phyloP scores from a whole-genome alignment of 2,113 vertebrate genomes.

The Sylvietta virens region DNA sequence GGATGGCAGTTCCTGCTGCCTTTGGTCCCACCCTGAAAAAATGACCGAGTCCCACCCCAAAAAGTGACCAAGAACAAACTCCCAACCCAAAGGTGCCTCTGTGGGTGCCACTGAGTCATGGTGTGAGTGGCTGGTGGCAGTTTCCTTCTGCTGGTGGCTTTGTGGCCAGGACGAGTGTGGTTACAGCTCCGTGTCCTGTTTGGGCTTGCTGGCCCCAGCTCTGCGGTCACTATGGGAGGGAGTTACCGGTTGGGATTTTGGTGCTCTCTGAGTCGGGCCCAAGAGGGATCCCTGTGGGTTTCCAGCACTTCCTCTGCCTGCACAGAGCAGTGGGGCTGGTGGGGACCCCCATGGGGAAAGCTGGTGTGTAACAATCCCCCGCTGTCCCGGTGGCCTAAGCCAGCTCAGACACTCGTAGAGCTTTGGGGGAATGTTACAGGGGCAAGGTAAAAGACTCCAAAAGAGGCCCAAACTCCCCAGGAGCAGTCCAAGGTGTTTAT shows the following conservation, averaged over 20 bases:
- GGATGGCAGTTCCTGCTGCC: not conserved
- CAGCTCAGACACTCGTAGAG: no score
- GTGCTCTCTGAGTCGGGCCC: not conserved
- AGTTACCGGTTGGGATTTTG: not conserved
- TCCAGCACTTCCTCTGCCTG: not conserved
- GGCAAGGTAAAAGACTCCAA: no score
- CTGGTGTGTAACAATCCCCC: no score
- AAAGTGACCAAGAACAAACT: not conserved
- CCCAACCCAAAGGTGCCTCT: not conserved
- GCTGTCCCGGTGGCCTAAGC: no score
- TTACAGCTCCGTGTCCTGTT: not conserved
- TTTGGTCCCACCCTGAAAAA: not conserved
- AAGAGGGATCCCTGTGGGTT: not conserved
- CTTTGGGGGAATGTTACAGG: no score
- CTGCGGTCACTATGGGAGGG: not conserved
- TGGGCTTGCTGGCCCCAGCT: not conserved
- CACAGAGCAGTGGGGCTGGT: not conserved
- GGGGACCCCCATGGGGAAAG: not conserved
- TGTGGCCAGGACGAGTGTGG: rapidly evolving
- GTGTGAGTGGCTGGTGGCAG: not conserved
- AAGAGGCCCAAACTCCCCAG: no score
- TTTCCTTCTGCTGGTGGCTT: not conserved
- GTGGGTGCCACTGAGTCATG: not conserved
- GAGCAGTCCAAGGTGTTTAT: no score
- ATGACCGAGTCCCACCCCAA: not conserved